Base-by-base conservation (phyloP, 2,888 invertebrate genomes). In the Drosophila kokeensis region DNA sequence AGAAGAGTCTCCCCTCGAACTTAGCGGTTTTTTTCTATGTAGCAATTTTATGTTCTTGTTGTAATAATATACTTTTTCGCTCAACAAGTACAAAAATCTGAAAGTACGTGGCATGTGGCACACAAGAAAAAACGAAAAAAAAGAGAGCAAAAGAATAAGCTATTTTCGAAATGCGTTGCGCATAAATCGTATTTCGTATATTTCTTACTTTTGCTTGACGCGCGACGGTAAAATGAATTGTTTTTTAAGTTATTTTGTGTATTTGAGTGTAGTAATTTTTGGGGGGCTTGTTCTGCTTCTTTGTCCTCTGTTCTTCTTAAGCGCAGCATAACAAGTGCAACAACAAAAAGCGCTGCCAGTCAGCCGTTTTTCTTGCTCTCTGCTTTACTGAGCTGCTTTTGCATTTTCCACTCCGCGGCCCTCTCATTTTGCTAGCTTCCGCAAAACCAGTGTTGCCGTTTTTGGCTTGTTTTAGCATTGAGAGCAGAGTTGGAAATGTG, bases 1-100 rank as follows among this genome's bases (percentile, higher is more conserved):
- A 45, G 45, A 45, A 45, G 45, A 45, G 24, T 15, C 15, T 80
- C 66, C 53, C 74, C 76, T 79, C 70, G 74, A 79, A 76, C 76
- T 78, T 70, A 73, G 59, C 50, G 73, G 27, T 55, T 61, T 76
- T 76, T 64, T 63, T 79, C 75, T 87, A 45, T 81, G 73, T 73
- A 73, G 76, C 65, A 87, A 73, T 71, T 70, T 67, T 69, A 71
- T 52, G 53, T 63, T 53, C 50, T 34, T 76, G 61, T 76, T 83
- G 75, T 68, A 80, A 75, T 81, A 82, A 73, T 75, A 38, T 72
- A 36, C n/a, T 38, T 29, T 81, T 83, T 68, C 68, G 85, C 83
- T 87, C 87, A 87, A 87, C 87, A 87, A 89, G 87, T 87, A 87
- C 73, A 79, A 78, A 42, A 38, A 29, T 53, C 52, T 59, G 61